These are phyloP conservation scores for Cotesia chilonis DNA, from an alignment of 1,140 invertebrate species.

Conservation along the genomic window DNA sequence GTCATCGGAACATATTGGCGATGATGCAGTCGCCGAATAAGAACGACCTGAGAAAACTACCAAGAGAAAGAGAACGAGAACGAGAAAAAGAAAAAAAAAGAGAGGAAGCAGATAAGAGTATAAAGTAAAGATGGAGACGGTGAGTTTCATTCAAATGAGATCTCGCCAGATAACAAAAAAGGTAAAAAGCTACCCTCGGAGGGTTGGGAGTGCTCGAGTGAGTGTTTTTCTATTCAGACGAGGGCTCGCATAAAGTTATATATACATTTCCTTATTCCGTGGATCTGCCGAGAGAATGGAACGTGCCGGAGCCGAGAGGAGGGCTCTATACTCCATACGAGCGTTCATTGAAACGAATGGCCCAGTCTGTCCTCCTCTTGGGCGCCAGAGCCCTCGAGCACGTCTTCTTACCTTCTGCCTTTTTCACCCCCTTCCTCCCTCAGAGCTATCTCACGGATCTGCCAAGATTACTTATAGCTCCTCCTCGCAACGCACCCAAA, in stretches of 20 bases:
- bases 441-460: slow-evolving; percentile 37
- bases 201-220: slow-evolving; percentile 51
- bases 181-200: slow-evolving; percentile 38
- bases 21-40: slow-evolving; percentile 30
- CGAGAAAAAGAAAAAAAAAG: too few relatives aligned
- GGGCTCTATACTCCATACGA: slow-evolving; percentile 44
- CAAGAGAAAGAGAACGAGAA: too few relatives aligned
- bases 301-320: slow-evolving; percentile 39
- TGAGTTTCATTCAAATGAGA: slow-evolving; percentile 59
- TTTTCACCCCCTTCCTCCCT: neutral
- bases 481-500: slow-evolving; percentile 50
- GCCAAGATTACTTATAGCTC: slow-evolving; percentile 54
- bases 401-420: slow-evolving; percentile 26
- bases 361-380: slow-evolving; percentile 49
- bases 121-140: slow-evolving; percentile 6
- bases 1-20: slow-evolving; percentile 54
- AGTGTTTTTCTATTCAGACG: slow-evolving; percentile 60
- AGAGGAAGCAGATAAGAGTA: too few relatives aligned
- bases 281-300: slow-evolving; percentile 39
- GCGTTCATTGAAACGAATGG: slow-evolving; percentile 63
- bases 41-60: neutral
- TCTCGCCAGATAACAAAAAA: slow-evolving; percentile 38
- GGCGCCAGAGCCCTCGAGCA: slow-evolving; percentile 34
- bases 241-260: slow-evolving; percentile 57
- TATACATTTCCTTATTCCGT: slow-evolving; percentile 43